Conservation (phyloP, 1,140 invertebrate species). For the Anoplolepis gracilipes region DNA sequence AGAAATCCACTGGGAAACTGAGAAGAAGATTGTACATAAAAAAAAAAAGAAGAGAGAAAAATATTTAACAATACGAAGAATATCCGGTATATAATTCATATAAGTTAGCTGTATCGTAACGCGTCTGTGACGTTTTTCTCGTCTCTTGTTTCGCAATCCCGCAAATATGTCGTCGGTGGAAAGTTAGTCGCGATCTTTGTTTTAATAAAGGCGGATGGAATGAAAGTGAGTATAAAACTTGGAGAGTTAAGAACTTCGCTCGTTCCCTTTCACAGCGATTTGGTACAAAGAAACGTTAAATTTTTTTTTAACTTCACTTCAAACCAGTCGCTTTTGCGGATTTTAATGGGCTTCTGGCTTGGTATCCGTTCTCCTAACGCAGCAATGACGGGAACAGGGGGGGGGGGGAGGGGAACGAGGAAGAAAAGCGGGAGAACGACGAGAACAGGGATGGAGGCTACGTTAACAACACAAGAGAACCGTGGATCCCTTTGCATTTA, state of each 20-base stretch:
- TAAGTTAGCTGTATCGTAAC: constrained; percentile 18
- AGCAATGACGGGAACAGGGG: constrained; percentile 66
- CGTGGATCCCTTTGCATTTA: constrained; percentile 77
- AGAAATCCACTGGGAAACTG: neutral
- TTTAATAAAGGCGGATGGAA: constrained; percentile 58
- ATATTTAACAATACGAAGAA: neutral
- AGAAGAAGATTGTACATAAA: neutral
- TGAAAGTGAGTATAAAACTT: constrained; percentile 57
- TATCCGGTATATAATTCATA: neutral
- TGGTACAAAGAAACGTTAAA: constrained; percentile 66
- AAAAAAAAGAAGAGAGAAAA: neutral
- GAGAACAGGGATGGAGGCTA: constrained; percentile 44
- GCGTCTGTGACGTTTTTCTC: neutral
- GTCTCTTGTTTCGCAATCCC: constrained; percentile 26
- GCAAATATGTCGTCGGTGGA: constrained; percentile 41
- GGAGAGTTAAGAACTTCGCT: constrained; percentile 57
- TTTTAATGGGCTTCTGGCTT: constrained; percentile 75
- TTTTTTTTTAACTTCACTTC: constrained; percentile 60
- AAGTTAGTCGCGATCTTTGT: constrained; percentile 60
- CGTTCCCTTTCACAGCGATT: constrained; percentile 59
- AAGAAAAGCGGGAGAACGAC: constrained; percentile 35
- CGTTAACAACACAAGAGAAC: constrained; percentile 76
- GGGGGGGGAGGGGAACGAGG: neutral
- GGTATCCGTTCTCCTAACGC: constrained; percentile 68
- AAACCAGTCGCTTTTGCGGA: constrained; percentile 68